Percentiles rank a stretch among this genome's conserved stretches.
Evolutionary conservation across 1,140 invertebrate genomes (phyloP).

Genomic region (Ruditapes philippinarum): DNA sequence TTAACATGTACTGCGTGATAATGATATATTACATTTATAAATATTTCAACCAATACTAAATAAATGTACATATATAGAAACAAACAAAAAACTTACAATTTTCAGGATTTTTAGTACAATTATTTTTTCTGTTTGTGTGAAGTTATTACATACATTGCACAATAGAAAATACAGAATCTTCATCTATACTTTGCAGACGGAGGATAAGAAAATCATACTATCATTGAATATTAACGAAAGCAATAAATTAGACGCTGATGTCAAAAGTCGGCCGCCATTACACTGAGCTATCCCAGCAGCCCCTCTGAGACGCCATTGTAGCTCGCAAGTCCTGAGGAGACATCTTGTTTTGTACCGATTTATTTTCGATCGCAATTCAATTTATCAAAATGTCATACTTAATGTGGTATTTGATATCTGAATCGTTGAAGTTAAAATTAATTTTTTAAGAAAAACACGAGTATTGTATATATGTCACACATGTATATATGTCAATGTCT

Average conservation of each 20-base stretch:
- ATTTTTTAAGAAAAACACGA: too few relatives aligned
- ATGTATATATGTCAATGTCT: too few relatives aligned
- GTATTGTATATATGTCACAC: too few relatives aligned
- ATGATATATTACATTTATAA: too few relatives aligned
- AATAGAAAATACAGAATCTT: too few relatives aligned
- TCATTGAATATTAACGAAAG: conserved; percentile 9
- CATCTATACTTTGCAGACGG: not conserved
- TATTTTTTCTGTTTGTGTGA: too few relatives aligned
- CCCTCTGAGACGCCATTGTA: conserved; percentile 40
- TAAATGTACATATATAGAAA: too few relatives aligned
- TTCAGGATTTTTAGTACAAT: too few relatives aligned
- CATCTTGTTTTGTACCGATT: conserved; percentile 41
- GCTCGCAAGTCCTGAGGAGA: conserved; percentile 9
- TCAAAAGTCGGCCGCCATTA: conserved; percentile 55
- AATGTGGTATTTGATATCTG: conserved; percentile 12
- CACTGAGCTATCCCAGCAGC: conserved; percentile 49
- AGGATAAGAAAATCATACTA: not conserved
- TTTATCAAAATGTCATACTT: conserved; percentile 10
- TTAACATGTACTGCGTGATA: too few relatives aligned
- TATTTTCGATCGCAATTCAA: not conserved
- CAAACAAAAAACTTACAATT: too few relatives aligned
- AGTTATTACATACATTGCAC: too few relatives aligned
- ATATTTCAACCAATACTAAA: too few relatives aligned
- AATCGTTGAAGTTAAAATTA: not conserved
- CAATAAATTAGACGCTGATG: conserved; percentile 52